Evolutionary conservation across 2,888 invertebrate species (phyloP).

Genomic region (Spisula solida): DNA sequence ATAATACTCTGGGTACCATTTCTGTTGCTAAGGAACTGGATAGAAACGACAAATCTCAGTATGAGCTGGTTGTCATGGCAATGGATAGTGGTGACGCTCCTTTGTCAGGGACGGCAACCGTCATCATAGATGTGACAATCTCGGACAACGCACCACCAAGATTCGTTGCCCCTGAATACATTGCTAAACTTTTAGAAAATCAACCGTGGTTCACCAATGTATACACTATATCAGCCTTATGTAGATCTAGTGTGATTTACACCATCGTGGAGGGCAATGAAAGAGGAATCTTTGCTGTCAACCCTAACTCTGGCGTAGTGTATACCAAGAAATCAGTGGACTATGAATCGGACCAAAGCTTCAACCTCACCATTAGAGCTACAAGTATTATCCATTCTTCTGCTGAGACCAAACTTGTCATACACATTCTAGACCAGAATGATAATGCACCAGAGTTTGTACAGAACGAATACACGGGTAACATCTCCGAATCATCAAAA

Average conservation of each 20-base stretch:
- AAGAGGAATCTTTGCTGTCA: constrained; percentile 93
- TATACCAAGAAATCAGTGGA: constrained; percentile 92
- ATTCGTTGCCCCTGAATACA: constrained; percentile 89
- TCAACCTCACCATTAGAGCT: constrained; percentile 94
- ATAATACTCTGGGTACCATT: constrained; percentile 92
- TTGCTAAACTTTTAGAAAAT: constrained; percentile 83
- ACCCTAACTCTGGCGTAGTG: constrained; percentile 94
- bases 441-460: constrained; percentile 91
- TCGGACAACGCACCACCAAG: constrained; percentile 98
- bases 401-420: constrained; percentile 91
- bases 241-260: constrained; percentile 87
- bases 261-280: constrained; percentile 94
- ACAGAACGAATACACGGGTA: constrained; percentile 94
- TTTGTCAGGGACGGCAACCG: constrained; percentile 93
- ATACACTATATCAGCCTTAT: constrained; percentile 78
- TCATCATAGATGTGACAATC: constrained; percentile 95
- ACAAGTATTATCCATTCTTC: constrained; percentile 94
- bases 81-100: constrained; percentile 93
- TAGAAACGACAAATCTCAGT: constrained; percentile 88
- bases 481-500: constrained; percentile 90
- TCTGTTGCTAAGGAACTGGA: constrained; percentile 89
- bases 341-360: constrained; percentile 92
- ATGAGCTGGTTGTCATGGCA: constrained; percentile 95
- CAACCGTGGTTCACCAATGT: constrained; percentile 78
- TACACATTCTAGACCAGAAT: constrained; percentile 96